Base-by-base conservation (phyloP, 2,113 vertebrate genomes). In the Marmota flaviventris region DNA sequence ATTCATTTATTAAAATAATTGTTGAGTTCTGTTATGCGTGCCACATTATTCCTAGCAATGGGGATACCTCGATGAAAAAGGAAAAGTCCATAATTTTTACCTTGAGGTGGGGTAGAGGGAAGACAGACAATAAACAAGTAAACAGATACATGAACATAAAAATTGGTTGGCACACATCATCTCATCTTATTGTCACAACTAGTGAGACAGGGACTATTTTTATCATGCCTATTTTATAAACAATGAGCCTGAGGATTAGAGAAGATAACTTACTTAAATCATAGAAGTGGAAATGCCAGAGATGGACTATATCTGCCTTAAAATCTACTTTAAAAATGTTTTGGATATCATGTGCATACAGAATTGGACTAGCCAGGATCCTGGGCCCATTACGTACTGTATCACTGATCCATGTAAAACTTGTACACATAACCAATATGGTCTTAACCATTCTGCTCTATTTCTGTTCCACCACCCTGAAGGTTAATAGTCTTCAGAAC, bases 191-290 rank as follows among this genome's bases (percentile, higher is more conserved):
- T 96, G 56, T 67, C 72, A 51, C 34, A 85, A 8, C 70, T 67
- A 73, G 5, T 61, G 29, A 72, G 18, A 77, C 3, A 73, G 25
- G 58, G 22, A n/a, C 48, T 90, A 14, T 65, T 94, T 85, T 81
- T 72, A 63, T 84, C 45, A 85, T 77, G 45, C 20, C 53, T 4
- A 58, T 95, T 69, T 95, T 91, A 72, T 12, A 87, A 96, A 93
- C 63, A 83, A 51, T 87, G 91, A 96, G 45, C 79, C 63, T 63
- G 25, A 93, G 25, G 79, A 73, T 69, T 87, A 45, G 7, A 78
- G 34, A 39, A 3, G 27, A 13, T 73, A 65, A 81, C 37, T 58
- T 39, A 81, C 42, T 61, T 92, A 69, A 96, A 69, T 42, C 48
- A 86, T 17, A 88, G 63, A 92, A 34, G 39, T 81, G n/a, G 72